Conservation (phyloP, 1,140 invertebrate species). For the Calosoma granatense region DNA sequence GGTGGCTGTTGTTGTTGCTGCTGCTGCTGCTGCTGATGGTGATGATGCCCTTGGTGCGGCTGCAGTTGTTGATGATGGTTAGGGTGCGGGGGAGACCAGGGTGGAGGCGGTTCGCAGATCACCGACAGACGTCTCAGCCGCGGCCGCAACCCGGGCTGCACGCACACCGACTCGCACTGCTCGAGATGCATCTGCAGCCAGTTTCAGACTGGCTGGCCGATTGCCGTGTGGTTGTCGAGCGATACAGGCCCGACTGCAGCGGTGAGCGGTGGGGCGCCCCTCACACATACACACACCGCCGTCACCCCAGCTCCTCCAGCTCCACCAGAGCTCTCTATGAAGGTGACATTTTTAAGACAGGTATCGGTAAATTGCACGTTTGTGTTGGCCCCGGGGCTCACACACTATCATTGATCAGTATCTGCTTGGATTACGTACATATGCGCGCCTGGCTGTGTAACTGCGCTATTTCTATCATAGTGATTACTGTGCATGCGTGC, state of each 20-base stretch:
- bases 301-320: no score
- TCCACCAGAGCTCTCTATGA: no score
- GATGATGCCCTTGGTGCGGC: background rate
- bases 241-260: background rate
- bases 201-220: conserved; percentile 10
- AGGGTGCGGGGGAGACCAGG: background rate
- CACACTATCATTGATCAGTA: background rate
- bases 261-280: background rate
- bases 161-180: conserved; percentile 18
- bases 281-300: no score
- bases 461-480: background rate
- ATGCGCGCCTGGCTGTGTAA: background rate
- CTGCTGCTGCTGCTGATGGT: no score
- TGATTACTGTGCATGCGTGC: background rate
- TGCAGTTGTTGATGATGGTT: background rate
- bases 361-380: background rate
- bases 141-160: conserved; percentile 12
- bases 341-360: conserved; percentile 4
- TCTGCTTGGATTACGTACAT: background rate
- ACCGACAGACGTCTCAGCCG: conserved; percentile 10
- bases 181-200: conserved; percentile 20
- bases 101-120: conserved; percentile 12
- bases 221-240: background rate
- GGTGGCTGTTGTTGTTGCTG: background rate
- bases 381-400: background rate